Base-by-base conservation (phyloP, 2,113 vertebrate genomes). In the Columbina picui region DNA sequence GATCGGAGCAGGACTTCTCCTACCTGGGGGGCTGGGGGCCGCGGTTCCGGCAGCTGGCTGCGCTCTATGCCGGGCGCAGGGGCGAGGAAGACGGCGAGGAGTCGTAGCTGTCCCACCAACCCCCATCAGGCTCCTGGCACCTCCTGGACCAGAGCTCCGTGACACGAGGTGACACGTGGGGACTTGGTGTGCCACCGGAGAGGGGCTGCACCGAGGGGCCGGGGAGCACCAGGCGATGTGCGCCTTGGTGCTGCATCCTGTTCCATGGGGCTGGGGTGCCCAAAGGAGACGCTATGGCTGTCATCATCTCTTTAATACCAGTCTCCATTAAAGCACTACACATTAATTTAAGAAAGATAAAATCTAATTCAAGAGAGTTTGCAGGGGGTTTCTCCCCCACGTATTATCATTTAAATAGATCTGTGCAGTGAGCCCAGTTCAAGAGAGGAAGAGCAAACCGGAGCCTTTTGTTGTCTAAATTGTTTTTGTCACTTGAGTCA, bases 1-100 rank as follows among this genome's bases (percentile, higher is more conserved):
- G 98, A 84, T 99, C 99, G 0, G 99, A 99, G 97, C 99, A 99
- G 98, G 99, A 99, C 98, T 99, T 99, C 97, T 98, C 99, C 82
- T 99, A 99, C 96, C 99, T 99, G 96, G 98, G 98, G 94, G 97
- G 98, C 97, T 99, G 99, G 99, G 99, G 99, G 12, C 99, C 99
- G 0, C 99, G 98, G 3, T 99, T 99, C 97, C 98, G 99, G 94
- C 99, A 99, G 94, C 98, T 99, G 98, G 99, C 99, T 4, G 98
- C 98, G 6, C 99, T 99, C 91, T 99, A 99, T 1, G 98, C 98
- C 19, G 99, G 98, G 89, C 96, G 97, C 95, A 91, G 98, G 61
- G 98, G 95, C 6, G 98, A 99, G 47, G 98, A 98, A 29, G 98
- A 99, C 70, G 93, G 98, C 49, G 98, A 98, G 47, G 98, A 98